These are phyloP conservation scores for Luffia ferchaultella DNA, from an alignment of 2,888 invertebrate species.

Conservation along the genomic window DNA sequence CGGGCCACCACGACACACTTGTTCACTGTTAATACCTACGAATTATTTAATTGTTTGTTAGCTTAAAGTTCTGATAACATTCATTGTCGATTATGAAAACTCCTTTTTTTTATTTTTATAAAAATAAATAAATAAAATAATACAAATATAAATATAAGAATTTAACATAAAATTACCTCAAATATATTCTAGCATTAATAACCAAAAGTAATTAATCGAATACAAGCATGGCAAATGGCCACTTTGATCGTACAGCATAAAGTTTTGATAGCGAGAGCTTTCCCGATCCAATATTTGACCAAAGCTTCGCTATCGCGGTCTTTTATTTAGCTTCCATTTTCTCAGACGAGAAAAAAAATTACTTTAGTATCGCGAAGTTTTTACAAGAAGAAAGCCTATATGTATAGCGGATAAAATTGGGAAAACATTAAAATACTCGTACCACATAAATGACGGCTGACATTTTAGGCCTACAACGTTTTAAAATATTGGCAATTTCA, in stretches of 20 bases:
- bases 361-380: neutral
- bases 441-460: too few species aligned
- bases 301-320: slow-evolving; percentile 20
- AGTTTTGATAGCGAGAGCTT: slow-evolving; percentile 42
- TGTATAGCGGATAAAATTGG: too few species aligned
- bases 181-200: too few species aligned
- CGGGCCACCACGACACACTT: too few species aligned
- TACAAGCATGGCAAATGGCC: neutral
- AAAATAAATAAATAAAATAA: neutral
- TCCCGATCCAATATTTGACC: slow-evolving; percentile 34
- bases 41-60: too few species aligned
- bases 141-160: neutral
- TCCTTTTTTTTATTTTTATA: neutral
- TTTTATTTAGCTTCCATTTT: slow-evolving; percentile 47
- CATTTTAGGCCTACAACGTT: too few species aligned
- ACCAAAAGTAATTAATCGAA: neutral
- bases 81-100: too few species aligned
- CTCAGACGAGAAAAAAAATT: slow-evolving; percentile 21
- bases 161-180: neutral
- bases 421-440: too few species aligned
- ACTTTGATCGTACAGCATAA: slow-evolving; percentile 21
- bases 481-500: too few species aligned
- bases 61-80: too few species aligned
- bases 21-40: too few species aligned
- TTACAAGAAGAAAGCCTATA: too few species aligned